Conservation (phyloP, 2,797 vertebrate species). For the Taeniopygia guttata region DNA sequence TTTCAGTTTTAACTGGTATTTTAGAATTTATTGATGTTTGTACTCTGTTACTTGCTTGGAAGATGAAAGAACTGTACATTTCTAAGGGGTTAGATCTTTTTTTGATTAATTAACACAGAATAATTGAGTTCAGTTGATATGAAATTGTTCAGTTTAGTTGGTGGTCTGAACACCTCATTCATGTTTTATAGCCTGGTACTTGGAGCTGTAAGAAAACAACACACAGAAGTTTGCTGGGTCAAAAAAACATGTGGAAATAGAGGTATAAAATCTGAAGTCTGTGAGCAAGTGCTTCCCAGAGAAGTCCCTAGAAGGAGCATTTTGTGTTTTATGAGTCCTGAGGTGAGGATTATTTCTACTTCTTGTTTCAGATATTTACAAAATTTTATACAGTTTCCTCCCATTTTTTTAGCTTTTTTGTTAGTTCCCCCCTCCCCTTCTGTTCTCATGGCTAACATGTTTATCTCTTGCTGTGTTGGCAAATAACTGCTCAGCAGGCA, state of each 20-base stretch:
- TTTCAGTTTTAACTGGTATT: not conserved
- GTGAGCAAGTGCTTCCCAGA: not conserved
- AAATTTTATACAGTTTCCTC: not conserved
- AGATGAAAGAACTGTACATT: slow-evolving; percentile 18
- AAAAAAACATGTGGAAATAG: not conserved
- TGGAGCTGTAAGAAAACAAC: not conserved
- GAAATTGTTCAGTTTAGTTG: not conserved
- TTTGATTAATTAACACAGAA: not conserved
- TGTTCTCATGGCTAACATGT: not conserved
- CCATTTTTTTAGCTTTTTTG: not conserved
- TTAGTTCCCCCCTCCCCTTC: not conserved
- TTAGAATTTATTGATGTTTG: not conserved
- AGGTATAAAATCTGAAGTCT: not conserved
- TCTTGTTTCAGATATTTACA: not conserved
- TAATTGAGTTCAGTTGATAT: not conserved
- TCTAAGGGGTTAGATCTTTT: not conserved
- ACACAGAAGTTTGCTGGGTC: not conserved
- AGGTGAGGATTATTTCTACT: not conserved
- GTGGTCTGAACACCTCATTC: not conserved
- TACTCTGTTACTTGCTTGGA: not conserved
- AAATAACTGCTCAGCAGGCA: slow-evolving; percentile 35
- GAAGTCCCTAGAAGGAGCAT: not conserved
- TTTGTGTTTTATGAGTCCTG: not conserved
- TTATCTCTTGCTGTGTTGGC: slow-evolving; percentile 3
- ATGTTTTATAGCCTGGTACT: not conserved